Conservation (phyloP, 2,888 invertebrate species). For the Malthinus seriepunctatus region DNA sequence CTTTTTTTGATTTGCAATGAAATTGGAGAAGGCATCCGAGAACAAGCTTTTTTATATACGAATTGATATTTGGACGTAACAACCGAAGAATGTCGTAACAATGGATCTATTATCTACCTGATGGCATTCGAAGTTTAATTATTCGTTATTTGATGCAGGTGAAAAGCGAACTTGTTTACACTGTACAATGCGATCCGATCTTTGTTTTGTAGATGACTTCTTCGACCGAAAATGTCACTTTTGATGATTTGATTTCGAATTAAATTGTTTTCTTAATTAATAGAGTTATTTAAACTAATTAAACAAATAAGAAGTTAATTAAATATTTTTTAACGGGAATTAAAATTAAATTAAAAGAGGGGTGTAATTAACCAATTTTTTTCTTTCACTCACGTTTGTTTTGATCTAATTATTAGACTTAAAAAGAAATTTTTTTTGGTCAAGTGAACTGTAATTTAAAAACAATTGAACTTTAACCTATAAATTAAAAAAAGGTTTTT, state of each 20-base stretch:
- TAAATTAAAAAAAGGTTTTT: too few species aligned
- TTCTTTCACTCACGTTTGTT: too few species aligned
- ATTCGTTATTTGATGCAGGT: slow-evolving; percentile 37
- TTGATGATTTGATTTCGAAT: slow-evolving; percentile 41
- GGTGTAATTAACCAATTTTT: too few species aligned
- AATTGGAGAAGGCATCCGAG: slow-evolving; percentile 34
- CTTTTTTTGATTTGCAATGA: slow-evolving; percentile 20
- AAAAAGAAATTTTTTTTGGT: too few species aligned
- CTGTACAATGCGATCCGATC: slow-evolving; percentile 34
- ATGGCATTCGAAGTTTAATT: slow-evolving; percentile 49
- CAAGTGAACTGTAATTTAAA: too few species aligned
- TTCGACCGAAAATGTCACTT: slow-evolving; percentile 37
- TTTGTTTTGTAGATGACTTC: slow-evolving; percentile 20
- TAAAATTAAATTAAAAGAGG: too few species aligned
- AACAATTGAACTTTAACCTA: too few species aligned
- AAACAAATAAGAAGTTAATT: too few species aligned
- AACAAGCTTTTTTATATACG: slow-evolving; percentile 35
- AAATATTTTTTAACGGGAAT: too few species aligned
- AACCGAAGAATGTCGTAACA: slow-evolving; percentile 51
- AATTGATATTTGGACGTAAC: slow-evolving; percentile 48
- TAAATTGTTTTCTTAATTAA: background rate
- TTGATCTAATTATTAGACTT: too few species aligned
- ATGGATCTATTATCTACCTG: slow-evolving; percentile 54
- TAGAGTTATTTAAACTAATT: too few species aligned
- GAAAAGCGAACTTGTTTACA: slow-evolving; percentile 42